phyloP scores from a whole-genome alignment of 2,888 invertebrate genomes.

The Ennomos quercinarius region DNA sequence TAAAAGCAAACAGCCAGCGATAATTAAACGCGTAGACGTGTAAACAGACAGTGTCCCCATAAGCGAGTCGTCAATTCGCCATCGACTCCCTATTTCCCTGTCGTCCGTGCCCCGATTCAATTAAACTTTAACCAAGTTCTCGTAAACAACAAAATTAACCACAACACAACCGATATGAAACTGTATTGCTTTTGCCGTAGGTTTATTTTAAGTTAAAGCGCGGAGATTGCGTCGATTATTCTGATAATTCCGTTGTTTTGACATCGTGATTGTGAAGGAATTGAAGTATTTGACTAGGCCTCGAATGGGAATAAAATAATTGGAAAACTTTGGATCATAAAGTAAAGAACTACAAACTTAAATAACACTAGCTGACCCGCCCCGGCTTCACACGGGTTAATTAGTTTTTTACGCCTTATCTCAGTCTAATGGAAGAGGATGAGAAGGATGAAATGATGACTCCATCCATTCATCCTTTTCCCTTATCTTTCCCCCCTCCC shows the following conservation, averaged over 20 bases:
- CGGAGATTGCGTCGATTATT: slow-evolving; percentile 61
- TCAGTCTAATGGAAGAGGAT: too few species aligned
- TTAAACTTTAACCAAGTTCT: slow-evolving; percentile 81
- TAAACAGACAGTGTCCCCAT: slow-evolving; percentile 64
- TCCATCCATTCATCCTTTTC: too few species aligned
- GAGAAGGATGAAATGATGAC: too few species aligned
- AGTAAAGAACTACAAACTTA: neutral
- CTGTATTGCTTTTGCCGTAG: slow-evolving; percentile 45
- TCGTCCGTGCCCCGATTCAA: slow-evolving; percentile 67
- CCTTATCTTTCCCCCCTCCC: too few species aligned
- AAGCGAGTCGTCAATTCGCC: slow-evolving; percentile 70
- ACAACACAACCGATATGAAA: slow-evolving; percentile 51
- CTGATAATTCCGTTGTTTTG: slow-evolving; percentile 67
- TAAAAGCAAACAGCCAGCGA: slow-evolving; percentile 38
- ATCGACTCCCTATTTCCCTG: slow-evolving; percentile 57
- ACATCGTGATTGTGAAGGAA: slow-evolving; percentile 52
- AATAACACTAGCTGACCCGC: too few species aligned
- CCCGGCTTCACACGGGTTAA: too few species aligned
- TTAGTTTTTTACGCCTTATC: too few species aligned
- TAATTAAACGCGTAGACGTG: slow-evolving; percentile 61
- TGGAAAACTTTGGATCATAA: slow-evolving; percentile 7
- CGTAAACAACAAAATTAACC: slow-evolving; percentile 81
- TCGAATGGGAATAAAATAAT: slow-evolving; percentile 10
- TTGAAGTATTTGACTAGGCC: slow-evolving; percentile 32
- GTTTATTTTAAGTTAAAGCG: slow-evolving; percentile 17